These are phyloP conservation scores for Paelopatides confundens DNA, from an alignment of 53 echinoderm and acorn worm species.

Conservation along the genomic window DNA sequence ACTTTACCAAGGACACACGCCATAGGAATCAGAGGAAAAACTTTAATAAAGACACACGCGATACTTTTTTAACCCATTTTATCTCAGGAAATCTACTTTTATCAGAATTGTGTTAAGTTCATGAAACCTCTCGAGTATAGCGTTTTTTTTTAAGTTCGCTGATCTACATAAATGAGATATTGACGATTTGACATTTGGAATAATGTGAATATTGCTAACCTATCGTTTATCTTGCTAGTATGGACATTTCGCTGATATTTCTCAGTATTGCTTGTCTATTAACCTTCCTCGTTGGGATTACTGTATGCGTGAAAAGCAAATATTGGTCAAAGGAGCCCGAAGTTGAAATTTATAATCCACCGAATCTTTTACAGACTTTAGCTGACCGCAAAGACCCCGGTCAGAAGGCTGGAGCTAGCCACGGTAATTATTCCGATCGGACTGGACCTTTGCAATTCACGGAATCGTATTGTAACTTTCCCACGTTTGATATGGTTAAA, in stretches of 20 bases:
- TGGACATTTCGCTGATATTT: not conserved
- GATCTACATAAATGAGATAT: too few species aligned
- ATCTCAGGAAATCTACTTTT: too few species aligned
- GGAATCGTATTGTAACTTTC: not conserved
- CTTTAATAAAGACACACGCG: too few species aligned
- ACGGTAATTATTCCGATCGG: not conserved
- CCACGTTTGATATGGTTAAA: slow-evolving; percentile 20
- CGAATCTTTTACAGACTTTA: slow-evolving; percentile 7
- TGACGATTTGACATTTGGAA: not conserved
- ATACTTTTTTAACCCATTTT: too few species aligned
- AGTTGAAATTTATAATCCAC: not conserved
- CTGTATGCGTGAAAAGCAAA: not conserved
- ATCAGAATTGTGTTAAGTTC: too few species aligned
- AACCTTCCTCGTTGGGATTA: not conserved
- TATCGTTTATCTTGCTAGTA: not conserved
- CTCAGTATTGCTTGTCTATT: not conserved
- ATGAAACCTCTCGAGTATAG: too few species aligned
- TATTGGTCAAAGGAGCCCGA: slow-evolving; percentile 8
- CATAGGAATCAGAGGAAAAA: too few species aligned
- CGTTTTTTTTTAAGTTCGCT: too few species aligned
- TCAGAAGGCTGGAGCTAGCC: not conserved
- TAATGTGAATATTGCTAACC: not conserved
- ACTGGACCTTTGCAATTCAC: not conserved
- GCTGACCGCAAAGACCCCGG: not conserved
- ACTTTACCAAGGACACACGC: too few species aligned